Base-by-base conservation (phyloP, 1,140 invertebrate genomes). In the Drosophila triauraria region DNA sequence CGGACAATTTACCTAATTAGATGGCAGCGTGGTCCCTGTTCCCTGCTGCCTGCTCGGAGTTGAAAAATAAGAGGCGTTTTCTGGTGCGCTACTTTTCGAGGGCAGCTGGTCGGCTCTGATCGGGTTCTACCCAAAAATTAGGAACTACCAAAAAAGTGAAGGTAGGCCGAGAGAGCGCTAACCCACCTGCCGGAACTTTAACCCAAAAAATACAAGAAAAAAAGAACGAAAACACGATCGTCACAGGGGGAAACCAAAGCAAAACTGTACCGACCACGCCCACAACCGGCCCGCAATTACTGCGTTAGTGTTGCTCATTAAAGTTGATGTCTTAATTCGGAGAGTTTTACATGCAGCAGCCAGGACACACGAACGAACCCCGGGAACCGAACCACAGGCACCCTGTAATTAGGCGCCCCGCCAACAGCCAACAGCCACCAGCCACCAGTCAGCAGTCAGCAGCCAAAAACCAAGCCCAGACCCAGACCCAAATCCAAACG, bases 1-100 rank as follows among this genome's bases (percentile, higher is more conserved):
- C 74, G 85, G 65, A 84, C 84, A 88, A 88, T 88, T 88, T 84
- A 88, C 69, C 90, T 88, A 88, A 88, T 88, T 88, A 88, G 85
- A 84, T 72, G 85, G 80, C 74, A 72, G 71, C 72, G 27, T 48
- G 53, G 20, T 47, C 38, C 38, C 23, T 30, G 27, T 6, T 30
- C 38, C 38, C 17, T 46, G 50, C 47, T 30, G 27, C 38, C 23
- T 46, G 50, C 47, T 59, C 62, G 50, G 58, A 68, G n/a, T 15
- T 54, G 10, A 70, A 47, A 70, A 68, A 54, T 54, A 86, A 71
- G 75, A 88, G 84, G 85, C 85, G 85, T 90, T 78, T 50, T 76
- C 50, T 76, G 83, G 85, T 90, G 84, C 69, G 80, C 85, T 88
- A 88, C 84, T 90, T 88, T 88, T 74, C 38, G 42, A 54, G 32